A percentile compares a stretch with the other conserved stretches of the same genome.
Conservation (phyloP, 1,140 invertebrate species). For the Acromyrmex charruanus region DNA sequence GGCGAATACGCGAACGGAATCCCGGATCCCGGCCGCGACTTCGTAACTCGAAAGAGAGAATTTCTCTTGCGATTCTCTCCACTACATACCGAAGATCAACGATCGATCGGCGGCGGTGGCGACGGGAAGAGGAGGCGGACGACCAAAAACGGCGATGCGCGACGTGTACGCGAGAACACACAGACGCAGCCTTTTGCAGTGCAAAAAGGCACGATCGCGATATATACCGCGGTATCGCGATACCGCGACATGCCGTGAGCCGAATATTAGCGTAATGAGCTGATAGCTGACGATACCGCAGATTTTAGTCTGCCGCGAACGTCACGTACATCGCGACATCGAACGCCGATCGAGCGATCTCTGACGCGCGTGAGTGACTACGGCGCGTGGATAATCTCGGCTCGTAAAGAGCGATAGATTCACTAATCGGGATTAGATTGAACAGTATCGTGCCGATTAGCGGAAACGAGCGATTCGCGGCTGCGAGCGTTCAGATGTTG, state of each 20-base stretch:
- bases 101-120: slow-evolving; percentile 37
- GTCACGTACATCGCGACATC: slow-evolving; percentile 69
- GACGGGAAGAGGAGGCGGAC: background rate
- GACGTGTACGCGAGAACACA: background rate
- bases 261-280: slow-evolving; percentile 84
- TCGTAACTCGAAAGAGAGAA: background rate
- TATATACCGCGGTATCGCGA: slow-evolving; percentile 74
- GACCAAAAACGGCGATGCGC: slow-evolving; percentile 61
- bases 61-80: slow-evolving; percentile 26
- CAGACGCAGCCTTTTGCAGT: background rate
- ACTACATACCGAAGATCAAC: slow-evolving; percentile 20
- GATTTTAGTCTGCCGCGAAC: slow-evolving; percentile 76
- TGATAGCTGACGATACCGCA: slow-evolving; percentile 79
- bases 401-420: slow-evolving; percentile 5
- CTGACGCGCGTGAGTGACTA: slow-evolving; percentile 19
- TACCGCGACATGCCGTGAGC: slow-evolving; percentile 78
- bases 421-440: slow-evolving; percentile 36
- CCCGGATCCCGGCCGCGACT: background rate
- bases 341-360: slow-evolving; percentile 68
- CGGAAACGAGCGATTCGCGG: slow-evolving; percentile 29
- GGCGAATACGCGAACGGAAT: too few relatives aligned
- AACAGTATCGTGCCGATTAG: slow-evolving; percentile 26
- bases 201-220: slow-evolving; percentile 82
- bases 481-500: background rate
- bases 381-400: slow-evolving; percentile 61